A percentile compares a stretch with the other conserved stretches of the same genome.
Conservation (phyloP, 2,113 vertebrate genomes). For the Nanorana parkeri region DNA sequence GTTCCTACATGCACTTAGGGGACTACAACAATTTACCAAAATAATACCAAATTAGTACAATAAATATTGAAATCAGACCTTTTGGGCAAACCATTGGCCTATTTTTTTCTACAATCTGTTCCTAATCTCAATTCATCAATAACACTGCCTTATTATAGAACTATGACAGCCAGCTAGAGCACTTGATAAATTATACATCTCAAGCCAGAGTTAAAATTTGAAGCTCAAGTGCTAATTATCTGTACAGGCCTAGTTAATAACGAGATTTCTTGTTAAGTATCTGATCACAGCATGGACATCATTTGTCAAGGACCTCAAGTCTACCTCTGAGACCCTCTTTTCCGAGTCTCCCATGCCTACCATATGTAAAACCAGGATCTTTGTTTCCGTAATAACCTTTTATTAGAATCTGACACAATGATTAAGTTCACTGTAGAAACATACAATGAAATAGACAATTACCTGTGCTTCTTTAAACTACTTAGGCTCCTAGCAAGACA, state of each 20-base stretch:
- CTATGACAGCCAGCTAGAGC: slow-evolving; percentile 90
- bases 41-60: slow-evolving; percentile 91
- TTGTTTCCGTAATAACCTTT: slow-evolving; percentile 99
- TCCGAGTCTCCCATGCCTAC: slow-evolving; percentile 91
- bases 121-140: slow-evolving; percentile 99
- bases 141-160: slow-evolving; percentile 91
- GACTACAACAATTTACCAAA: slow-evolving; percentile 83
- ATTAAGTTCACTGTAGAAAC: slow-evolving; percentile 94
- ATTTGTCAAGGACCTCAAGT: slow-evolving; percentile 94
- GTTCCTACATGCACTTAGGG: slow-evolving; percentile 70
- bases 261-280: slow-evolving; percentile 99
- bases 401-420: slow-evolving; percentile 99
- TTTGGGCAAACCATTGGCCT: slow-evolving; percentile 83
- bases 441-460: slow-evolving; percentile 95
- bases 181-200: slow-evolving; percentile 99
- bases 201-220: slow-evolving; percentile 97
- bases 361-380: slow-evolving; percentile 99
- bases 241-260: slow-evolving; percentile 99
- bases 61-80: slow-evolving; percentile 92
- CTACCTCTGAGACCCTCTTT: slow-evolving; percentile 92
- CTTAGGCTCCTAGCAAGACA: slow-evolving; percentile 88
- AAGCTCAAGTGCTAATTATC: slow-evolving; percentile 99
- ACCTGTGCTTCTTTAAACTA: slow-evolving; percentile 89
- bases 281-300: slow-evolving; percentile 95
- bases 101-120: slow-evolving; percentile 90